Evolutionary conservation across 2,888 invertebrate species (phyloP), one percentile per base, ranked within the genome.

Genomic region (Parelbella ahira): DNA sequence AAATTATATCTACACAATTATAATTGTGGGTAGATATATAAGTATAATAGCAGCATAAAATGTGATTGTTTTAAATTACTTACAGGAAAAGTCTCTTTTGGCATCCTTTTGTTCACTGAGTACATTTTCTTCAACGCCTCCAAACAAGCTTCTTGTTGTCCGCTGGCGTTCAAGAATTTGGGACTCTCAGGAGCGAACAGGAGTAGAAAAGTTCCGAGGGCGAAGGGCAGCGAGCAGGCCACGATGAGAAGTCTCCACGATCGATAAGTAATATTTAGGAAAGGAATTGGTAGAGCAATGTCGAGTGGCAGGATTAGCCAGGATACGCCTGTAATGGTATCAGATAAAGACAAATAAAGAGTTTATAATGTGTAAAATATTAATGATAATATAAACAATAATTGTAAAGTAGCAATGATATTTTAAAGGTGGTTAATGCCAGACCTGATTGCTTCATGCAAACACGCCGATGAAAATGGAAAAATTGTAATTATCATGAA

Each of bases 221-320:
- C 58, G 54, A 91, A 91, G 0, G 95, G 91, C 1, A 93, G 20
- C 0, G 91, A 89, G 44, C 93, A 90, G 0, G 91, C 69, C 0
- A 93, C 86, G 1, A 95, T 73, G 44, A 94, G 90, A 2, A 94
- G 63, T 3, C 95, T 87, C 96, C 96, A 96, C 0, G 94, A 92
- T 19, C 91, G 89, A 60, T 92, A 91, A 0, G 69, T 64, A 45
- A 93, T 78, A 33, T 77, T 87, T 23, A 91, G 64, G 37, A 89
- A 64, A 0, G 63, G 49, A n/a, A 88, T 76, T 0, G 82, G 72
- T 1, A 82, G 52, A 0, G 88, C 69, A 53, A 90, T 78, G 2
- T 86, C 69, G 1, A 87, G 53, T 0, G 94, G 94, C 0, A 94
- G 88, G 4, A 94, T 88, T 0, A 90, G 63, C 90, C 92, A 92